Evolutionary conservation across 2,113 vertebrate species (phyloP).

Genomic region (Cathartes aura): DNA sequence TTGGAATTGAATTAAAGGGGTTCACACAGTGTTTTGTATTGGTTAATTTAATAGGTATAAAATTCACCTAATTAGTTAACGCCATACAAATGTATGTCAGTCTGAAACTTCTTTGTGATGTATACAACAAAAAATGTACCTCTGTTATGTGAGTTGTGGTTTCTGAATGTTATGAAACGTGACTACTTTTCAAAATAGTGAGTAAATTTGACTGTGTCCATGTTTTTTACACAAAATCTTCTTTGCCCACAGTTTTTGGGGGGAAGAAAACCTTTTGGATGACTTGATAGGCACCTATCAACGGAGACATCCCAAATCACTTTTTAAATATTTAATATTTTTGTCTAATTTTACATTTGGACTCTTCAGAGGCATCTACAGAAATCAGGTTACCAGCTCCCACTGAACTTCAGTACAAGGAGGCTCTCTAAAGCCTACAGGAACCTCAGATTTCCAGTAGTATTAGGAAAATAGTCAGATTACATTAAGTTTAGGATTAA

Average conservation of each 20-base stretch:
- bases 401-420: not conserved
- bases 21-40: not conserved
- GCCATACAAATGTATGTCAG: fast-evolving
- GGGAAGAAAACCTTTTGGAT: not conserved
- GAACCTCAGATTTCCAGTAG: not conserved
- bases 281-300: not conserved
- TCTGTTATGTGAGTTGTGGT: fast-evolving
- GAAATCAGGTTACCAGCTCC: not conserved
- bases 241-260: not conserved
- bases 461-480: not conserved
- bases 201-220: not conserved
- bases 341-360: not conserved
- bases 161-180: not conserved
- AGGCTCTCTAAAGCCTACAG: not conserved
- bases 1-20: not conserved
- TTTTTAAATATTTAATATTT: not conserved
- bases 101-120: not conserved
- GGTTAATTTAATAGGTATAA: not conserved
- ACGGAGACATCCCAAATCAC: not conserved
- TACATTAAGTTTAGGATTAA: not conserved
- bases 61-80: not conserved
- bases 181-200: not conserved
- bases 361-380: not conserved
- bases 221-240: not conserved
- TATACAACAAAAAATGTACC: not conserved